Conservation (phyloP, 2,113 vertebrate genomes). For the Thomomys bottae region DNA sequence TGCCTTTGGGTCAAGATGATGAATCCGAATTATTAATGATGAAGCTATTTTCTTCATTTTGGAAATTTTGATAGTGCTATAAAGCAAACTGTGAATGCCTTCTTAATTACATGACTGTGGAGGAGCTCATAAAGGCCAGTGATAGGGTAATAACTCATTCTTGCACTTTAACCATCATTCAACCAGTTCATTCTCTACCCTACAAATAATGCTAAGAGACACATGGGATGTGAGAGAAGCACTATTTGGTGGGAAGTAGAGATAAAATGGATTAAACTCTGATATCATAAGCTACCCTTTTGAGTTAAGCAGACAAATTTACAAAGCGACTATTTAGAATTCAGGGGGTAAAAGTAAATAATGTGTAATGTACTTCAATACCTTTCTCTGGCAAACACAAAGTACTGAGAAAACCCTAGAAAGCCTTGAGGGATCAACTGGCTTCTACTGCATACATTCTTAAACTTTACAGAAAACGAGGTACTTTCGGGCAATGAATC, state of each 20-base stretch:
- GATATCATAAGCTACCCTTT: neutral
- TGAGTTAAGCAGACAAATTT: neutral
- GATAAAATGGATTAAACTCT: neutral
- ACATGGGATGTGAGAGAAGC: neutral
- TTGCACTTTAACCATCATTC: slow-evolving; percentile 42
- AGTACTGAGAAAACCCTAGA: neutral
- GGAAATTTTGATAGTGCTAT: slow-evolving; percentile 74
- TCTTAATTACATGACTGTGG: slow-evolving; percentile 78
- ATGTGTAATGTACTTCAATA: neutral
- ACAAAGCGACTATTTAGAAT: neutral
- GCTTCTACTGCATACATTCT: neutral
- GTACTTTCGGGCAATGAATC: neutral
- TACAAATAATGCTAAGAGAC: neutral
- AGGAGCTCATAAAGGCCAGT: slow-evolving; percentile 74
- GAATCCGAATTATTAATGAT: slow-evolving; percentile 69
- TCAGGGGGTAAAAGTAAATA: neutral
- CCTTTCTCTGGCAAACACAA: neutral
- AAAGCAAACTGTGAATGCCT: slow-evolving; percentile 75
- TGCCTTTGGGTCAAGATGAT: slow-evolving; percentile 73
- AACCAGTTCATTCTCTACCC: slow-evolving; percentile 32
- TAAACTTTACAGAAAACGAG: neutral
- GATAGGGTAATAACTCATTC: slow-evolving; percentile 71
- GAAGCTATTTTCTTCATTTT: slow-evolving; percentile 78
- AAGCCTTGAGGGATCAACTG: neutral
- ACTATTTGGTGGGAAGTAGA: neutral